Evolutionary conservation across 1,140 invertebrate genomes (phyloP).

Genomic region (Muscidifurax raptorellus): DNA sequence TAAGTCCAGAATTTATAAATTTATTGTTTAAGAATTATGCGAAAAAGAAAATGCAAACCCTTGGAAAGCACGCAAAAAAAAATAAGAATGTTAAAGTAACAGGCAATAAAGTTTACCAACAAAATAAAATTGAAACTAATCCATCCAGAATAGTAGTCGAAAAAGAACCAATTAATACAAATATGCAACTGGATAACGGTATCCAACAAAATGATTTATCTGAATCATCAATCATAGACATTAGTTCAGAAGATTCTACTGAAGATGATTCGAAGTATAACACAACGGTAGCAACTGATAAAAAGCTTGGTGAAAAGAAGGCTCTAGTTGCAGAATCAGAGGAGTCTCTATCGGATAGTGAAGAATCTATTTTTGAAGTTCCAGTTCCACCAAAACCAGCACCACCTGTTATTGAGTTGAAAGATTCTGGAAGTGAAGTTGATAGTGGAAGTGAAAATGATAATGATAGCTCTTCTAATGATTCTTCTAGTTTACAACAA

Average conservation of each 20-base stretch:
- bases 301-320: constrained; percentile 28
- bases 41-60: background rate
- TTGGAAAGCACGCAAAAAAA: background rate
- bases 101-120: background rate
- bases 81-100: background rate
- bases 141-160: background rate
- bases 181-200: constrained; percentile 34
- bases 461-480: constrained; percentile 17
- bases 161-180: background rate
- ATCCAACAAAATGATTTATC: constrained; percentile 17
- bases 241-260: constrained; percentile 51
- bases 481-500: background rate
- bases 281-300: constrained; percentile 31
- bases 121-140: background rate
- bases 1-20: constrained; percentile 22
- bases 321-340: constrained; percentile 1
- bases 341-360: constrained; percentile 60
- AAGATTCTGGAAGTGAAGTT: constrained; percentile 61
- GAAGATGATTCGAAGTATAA: constrained; percentile 47
- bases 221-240: constrained; percentile 41
- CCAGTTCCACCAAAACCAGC: constrained; percentile 69
- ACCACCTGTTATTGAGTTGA: constrained; percentile 65
- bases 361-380: constrained; percentile 70
- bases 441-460: constrained; percentile 26
- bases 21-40: background rate